phyloP scores from a whole-genome alignment of 53 echinoderm and acorn worm species.

The Pentamera pediparva region DNA sequence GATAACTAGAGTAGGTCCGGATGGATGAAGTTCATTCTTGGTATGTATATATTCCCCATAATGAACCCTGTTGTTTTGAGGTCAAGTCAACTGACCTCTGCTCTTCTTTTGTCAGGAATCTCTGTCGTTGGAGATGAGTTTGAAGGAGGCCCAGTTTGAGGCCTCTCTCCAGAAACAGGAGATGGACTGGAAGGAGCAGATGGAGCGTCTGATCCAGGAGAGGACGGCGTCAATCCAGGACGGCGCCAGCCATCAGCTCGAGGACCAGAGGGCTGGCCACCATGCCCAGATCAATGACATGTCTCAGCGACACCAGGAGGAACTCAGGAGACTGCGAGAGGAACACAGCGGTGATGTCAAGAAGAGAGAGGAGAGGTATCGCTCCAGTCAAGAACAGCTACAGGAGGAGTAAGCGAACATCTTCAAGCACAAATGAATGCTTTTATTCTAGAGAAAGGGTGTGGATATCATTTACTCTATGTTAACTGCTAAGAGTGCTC shows the following conservation, averaged over 20 bases:
- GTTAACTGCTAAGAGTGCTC: no score
- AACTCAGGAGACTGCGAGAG: constrained; percentile 49
- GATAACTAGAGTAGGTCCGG: no score
- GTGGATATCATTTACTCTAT: no score
- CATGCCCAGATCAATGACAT: constrained; percentile 58
- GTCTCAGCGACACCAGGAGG: constrained; percentile 58
- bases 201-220: constrained; percentile 50
- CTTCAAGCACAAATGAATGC: background rate
- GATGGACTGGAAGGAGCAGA: constrained; percentile 45
- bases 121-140: constrained; percentile 51
- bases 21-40: no score
- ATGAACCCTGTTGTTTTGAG: no score
- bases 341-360: constrained; percentile 48
- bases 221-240: constrained; percentile 48
- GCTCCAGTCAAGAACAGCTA: constrained; percentile 56
- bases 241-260: constrained; percentile 49
- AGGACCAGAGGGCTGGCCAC: constrained; percentile 49
- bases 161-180: constrained; percentile 69
- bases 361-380: constrained; percentile 55
- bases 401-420: constrained; percentile 51
- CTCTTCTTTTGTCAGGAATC: constrained; percentile 54
- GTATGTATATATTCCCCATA: no score
- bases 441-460: no score
- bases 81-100: background rate
- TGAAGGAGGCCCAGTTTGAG: constrained; percentile 74